Base-by-base conservation (phyloP, 2,888 invertebrate species). In the Antitype chi region DNA sequence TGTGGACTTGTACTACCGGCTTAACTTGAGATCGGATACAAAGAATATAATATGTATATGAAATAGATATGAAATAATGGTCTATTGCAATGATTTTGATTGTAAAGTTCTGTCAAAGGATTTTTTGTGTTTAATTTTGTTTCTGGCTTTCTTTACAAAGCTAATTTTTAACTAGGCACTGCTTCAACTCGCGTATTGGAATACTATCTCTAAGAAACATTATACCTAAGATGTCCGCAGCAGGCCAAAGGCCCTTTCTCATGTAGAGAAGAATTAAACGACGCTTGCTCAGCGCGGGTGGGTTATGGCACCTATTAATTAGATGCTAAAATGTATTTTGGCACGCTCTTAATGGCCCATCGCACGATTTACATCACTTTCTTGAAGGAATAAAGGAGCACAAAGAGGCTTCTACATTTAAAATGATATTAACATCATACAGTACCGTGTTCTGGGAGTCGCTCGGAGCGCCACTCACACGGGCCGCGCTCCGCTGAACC, bases 341-440 rank as follows among this genome's bases (percentile, higher is more conserved):
- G 28, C 17, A 17, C 49, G 52, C n/a, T 59, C 3, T 13, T 68
- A 43, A 53, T 32, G 23, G 17, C 23, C 25, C 23, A 47, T 47
- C 2, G 9, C 4, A 49, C 11, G 11, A 28, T n/a, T n/a, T n/a
- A 53, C 23, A 38, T 28, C 13, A 47, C 15, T 66, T 67, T 55
- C 5, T 43, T 66, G 8, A 63, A 47, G 52, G 8, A 52, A 77
- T 70, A 76, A 67, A 76, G 64, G 28, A 69, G 60, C 81, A 92
- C 87, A 92, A 91, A 93, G 93, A 89, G 89, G 89, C 89, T 88
- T 71, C 88, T 88, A 88, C 92, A 90, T 94, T 94, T 93, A 93
- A 94, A 94, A 93, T 92, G 89, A 93, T 92, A 94, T 95, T 95
- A 95, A 91, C 92, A 92, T 94, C 92, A 93, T 93, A 94, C 87